Evolutionary conservation across 2,888 invertebrate genomes (phyloP), one percentile per base, ranked within the genome.

Genomic region (Ecliptopera silaceata): DNA sequence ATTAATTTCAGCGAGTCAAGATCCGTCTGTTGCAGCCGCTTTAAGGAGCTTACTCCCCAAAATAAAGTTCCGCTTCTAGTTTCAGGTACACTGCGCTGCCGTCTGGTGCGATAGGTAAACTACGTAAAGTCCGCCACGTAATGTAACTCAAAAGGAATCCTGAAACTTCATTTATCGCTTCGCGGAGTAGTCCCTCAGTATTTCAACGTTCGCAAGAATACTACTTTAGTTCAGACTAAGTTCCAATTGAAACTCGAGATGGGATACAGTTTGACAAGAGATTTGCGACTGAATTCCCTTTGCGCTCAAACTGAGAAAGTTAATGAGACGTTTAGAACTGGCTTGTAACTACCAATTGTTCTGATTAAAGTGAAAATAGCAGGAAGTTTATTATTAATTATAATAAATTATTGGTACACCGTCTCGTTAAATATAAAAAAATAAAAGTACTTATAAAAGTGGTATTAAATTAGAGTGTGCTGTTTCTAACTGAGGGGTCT

Each of bases 1-100:
- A 89, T 89, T 89, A 90, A 90, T 88, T 87, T 81, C 81, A 78
- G 65, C 77, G 70, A 85, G 82, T 80, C 84, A 80, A 80, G 86
- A 86, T 82, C 80, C 80, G 77, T 74, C 82, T 76, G 77, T 72
- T 77, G 76, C 74, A 71, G 74, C 72, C 80, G 82, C 80, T 79
- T 83, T 81, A 80, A 8, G 10, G 26, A 6, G 6, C 26, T 8
- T 26, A 26, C 26, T 26, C 26, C 26, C 1, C 26, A 26, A 26
- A 26, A 26, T 26, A 8, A 26, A 6, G 10, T 1, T 26, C 10
- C 26, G 26, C 26, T 26, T 8, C 26, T 26, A 6, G 10, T 4
- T 26, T 8, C 1, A 26, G 26, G 26, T 8, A 26, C 26, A 26
- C 26, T 26, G 26, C 26, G 26, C 26, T 8, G 26, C 26, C 6